Evolutionary conservation across 2,797 vertebrate genomes (phyloP).

Genomic region (Karalla daura): DNA sequence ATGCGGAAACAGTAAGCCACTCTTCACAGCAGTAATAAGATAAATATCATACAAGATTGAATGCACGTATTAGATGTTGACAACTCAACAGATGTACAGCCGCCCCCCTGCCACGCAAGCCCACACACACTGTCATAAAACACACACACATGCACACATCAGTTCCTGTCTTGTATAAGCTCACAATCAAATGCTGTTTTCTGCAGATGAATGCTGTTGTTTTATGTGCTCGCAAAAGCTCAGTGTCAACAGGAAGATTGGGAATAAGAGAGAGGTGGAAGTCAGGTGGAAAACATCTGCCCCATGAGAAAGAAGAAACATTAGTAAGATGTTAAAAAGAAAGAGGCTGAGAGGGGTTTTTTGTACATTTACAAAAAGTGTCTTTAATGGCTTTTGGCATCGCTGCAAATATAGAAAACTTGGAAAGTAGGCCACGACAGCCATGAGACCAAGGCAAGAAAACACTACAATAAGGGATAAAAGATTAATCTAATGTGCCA

Average conservation of each 20-base stretch:
- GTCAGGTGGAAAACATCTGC: conserved; percentile 17
- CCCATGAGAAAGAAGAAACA: conserved; percentile 25
- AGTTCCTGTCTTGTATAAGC: conserved; percentile 1
- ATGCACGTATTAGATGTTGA: conserved; percentile 23
- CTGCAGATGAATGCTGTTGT: no score
- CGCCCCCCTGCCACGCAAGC: neutral
- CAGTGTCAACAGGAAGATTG: conserved; percentile 12
- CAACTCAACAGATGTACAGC: conserved; percentile 2
- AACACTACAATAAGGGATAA: conserved; percentile 37
- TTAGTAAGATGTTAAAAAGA: conserved; percentile 26
- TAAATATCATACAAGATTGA: conserved; percentile 16
- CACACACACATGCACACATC: no score
- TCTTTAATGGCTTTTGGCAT: conserved; percentile 62
- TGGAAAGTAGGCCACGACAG: conserved; percentile 66
- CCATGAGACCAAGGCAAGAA: conserved; percentile 43
- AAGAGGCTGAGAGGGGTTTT: conserved; percentile 3
- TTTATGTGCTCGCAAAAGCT: conserved; percentile 32
- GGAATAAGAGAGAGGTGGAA: conserved; percentile 11
- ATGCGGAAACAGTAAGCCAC: conserved; percentile 26
- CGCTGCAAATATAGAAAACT: conserved; percentile 51
- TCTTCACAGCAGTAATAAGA: conserved; percentile 22
- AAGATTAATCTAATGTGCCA: conserved; percentile 39
- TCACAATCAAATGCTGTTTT: conserved; percentile 28
- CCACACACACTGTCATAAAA: neutral
- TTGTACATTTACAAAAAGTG: conserved; percentile 44